A percentile compares a stretch with the other conserved stretches of the same genome.
phyloP scores from a whole-genome alignment of 2,113 vertebrate genomes.

The Sinocyclocheilus rhinocerous region DNA sequence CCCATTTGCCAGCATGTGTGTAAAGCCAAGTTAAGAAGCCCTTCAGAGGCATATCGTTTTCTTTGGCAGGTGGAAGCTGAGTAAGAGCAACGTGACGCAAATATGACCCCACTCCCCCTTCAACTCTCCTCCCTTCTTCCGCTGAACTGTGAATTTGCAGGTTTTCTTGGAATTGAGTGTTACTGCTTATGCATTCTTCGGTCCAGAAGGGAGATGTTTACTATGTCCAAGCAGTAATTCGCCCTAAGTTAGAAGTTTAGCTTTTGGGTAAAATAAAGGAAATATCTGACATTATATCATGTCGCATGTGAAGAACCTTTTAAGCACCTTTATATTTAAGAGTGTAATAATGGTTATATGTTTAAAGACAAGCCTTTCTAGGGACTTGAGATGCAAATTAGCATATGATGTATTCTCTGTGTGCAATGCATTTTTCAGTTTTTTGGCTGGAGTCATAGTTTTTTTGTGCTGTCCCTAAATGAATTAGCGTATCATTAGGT shows the following conservation, averaged over 20 bases:
- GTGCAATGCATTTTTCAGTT: not conserved
- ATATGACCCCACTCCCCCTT: slow-evolving; percentile 58
- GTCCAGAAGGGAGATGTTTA: not conserved
- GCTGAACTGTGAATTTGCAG: slow-evolving; percentile 38
- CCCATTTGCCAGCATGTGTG: slow-evolving; percentile 66
- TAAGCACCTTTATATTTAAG: no score
- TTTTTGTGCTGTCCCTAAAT: no score
- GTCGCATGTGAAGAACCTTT: no score
- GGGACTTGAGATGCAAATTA: not conserved
- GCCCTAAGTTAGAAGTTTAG: slow-evolving; percentile 5
- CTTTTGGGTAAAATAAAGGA: not conserved
- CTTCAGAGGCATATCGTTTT: slow-evolving; percentile 80
- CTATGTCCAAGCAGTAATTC: not conserved
- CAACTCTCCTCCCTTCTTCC: slow-evolving; percentile 24
- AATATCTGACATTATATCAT: not conserved
- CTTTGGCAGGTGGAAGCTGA: slow-evolving; percentile 74
- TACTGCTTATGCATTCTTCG: slow-evolving; percentile 51
- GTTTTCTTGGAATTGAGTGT: slow-evolving; percentile 51
- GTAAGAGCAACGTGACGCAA: slow-evolving; percentile 75
- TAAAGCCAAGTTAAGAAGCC: slow-evolving; percentile 67
- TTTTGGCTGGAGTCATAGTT: no score
- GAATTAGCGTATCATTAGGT: no score
- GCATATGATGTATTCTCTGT: not conserved
- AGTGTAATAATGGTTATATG: not conserved
- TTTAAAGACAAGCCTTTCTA: not conserved